Conservation (phyloP, 2,797 vertebrate genomes). For the Coregonus ussuriensis region DNA sequence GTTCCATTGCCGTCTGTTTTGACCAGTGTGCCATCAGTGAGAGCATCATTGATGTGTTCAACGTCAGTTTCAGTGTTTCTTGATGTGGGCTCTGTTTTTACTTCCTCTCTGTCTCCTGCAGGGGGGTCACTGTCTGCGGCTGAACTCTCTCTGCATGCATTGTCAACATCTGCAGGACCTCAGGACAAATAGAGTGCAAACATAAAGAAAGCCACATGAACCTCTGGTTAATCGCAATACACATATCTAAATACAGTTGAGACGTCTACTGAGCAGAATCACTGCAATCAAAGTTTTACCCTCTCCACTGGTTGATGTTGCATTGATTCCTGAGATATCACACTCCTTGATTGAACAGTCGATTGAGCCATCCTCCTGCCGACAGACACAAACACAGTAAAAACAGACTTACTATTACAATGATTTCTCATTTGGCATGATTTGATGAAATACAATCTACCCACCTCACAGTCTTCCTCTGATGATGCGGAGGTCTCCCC, state of each 20-base stretch:
- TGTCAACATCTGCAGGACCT: neutral
- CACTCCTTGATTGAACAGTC: neutral
- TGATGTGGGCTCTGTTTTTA: neutral
- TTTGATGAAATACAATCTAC: neutral
- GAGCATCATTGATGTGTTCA: neutral
- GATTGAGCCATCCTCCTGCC: neutral
- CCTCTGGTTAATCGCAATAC: neutral
- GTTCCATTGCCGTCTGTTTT: neutral
- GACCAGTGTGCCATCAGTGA: neutral
- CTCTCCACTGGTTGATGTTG: neutral
- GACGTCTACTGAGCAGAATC: neutral
- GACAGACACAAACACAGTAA: constrained; percentile 24
- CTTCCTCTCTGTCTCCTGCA: neutral
- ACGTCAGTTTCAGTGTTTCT: neutral
- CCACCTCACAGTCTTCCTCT: neutral
- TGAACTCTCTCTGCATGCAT: neutral
- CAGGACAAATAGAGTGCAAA: neutral
- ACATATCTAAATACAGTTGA: neutral
- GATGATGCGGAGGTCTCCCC: neutral
- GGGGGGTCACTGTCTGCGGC: neutral
- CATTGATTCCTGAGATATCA: neutral
- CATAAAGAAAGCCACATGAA: neutral
- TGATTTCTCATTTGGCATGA: neutral
- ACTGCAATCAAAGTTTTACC: neutral
- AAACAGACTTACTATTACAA: neutral